phyloP scores from a whole-genome alignment of 2,113 vertebrate species.

The Perca schrenkii region DNA sequence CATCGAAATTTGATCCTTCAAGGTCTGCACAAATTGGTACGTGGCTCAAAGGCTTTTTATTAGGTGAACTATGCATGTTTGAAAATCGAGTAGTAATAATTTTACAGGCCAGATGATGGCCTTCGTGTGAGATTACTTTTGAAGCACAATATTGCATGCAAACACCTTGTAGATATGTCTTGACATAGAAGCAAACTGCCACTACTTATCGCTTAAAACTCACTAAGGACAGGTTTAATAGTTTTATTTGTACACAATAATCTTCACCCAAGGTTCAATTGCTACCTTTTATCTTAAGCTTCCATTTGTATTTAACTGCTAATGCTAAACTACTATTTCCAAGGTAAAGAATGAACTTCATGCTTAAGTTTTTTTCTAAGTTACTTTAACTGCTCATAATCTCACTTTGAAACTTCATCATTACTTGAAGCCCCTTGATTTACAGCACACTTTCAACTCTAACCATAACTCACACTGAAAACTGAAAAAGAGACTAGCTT shows the following conservation, averaged over 20 bases:
- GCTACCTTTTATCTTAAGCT: neutral
- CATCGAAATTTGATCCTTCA: conserved; percentile 24
- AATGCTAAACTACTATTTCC: neutral
- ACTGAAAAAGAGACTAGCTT: neutral
- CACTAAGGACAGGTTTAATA: neutral
- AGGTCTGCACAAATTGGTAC: conserved; percentile 12
- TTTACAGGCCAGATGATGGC: conserved; percentile 52
- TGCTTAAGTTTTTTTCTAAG: neutral
- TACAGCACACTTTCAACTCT: neutral
- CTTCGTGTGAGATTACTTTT: conserved; percentile 47
- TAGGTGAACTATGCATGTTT: conserved; percentile 17
- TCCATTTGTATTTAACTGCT: neutral
- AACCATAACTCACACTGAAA: neutral
- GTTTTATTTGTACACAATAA: conserved; percentile 12
- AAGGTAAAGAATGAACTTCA: neutral
- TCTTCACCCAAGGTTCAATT: neutral
- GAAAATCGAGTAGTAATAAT: conserved; percentile 37
- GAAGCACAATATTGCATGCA: conserved; percentile 15
- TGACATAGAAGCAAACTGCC: neutral
- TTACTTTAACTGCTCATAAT: neutral
- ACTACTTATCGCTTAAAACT: conserved; percentile 8
- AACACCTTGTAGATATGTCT: conserved; percentile 31
- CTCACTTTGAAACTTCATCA: neutral
- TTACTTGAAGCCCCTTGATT: neutral
- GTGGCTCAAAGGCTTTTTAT: conserved; percentile 34